Evolutionary conservation across 2,797 vertebrate genomes (phyloP).

Genomic region (Anomalospiza imberbis): DNA sequence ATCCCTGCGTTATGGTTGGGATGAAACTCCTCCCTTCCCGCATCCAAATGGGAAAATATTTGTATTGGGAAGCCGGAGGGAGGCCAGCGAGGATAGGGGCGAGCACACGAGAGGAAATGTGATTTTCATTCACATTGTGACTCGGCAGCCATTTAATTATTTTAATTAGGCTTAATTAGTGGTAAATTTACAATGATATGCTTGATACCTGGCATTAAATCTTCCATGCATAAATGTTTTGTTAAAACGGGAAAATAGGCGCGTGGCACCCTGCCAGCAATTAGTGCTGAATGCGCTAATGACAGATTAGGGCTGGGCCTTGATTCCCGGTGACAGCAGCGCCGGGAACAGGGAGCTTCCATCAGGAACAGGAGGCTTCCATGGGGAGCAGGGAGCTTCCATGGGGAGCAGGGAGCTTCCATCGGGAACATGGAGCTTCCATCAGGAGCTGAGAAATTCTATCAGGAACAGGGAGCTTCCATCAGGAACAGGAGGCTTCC

Average conservation of each 20-base stretch:
- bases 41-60: constrained; percentile 70
- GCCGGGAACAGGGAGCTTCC: constrained; percentile 35
- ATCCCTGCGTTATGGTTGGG: constrained; percentile 79
- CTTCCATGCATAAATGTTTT: constrained; percentile 94
- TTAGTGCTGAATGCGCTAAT: constrained; percentile 85
- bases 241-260: constrained; percentile 80
- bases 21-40: constrained; percentile 80
- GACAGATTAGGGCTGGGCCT: constrained; percentile 77
- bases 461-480: rapidly evolving
- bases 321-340: constrained; percentile 81
- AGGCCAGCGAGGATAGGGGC: constrained; percentile 25
- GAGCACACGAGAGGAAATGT: constrained; percentile 37
- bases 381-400: neutral
- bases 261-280: constrained; percentile 83
- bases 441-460: rapidly evolving
- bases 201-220: constrained; percentile 96
- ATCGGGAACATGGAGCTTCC: neutral
- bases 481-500: rapidly evolving
- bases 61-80: constrained; percentile 47
- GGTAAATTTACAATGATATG: constrained; percentile 94
- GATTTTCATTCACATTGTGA: constrained; percentile 81
- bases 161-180: constrained; percentile 98
- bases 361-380: too few species aligned
- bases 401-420: neutral
- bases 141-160: constrained; percentile 90